Evolutionary conservation across 2,113 vertebrate species (phyloP), one percentile per base, ranked within the genome.

Genomic region (Myiagra hebetior): DNA sequence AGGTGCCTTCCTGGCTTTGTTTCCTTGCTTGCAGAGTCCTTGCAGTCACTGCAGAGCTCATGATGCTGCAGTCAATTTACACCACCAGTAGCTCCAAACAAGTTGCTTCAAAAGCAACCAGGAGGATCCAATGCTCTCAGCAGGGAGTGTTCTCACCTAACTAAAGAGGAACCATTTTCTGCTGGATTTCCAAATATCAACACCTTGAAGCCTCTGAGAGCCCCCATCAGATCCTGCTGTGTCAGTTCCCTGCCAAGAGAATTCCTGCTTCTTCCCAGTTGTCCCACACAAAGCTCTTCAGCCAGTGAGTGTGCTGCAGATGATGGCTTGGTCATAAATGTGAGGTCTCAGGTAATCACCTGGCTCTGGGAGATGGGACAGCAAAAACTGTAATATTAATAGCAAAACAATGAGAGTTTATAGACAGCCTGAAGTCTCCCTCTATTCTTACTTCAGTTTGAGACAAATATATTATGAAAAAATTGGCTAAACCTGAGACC

Each of bases 31-130:
- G 41, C 64, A 70, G 39, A 80, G 44, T 20, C 18, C 46, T 31
- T 20, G 44, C 44, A 47, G 50, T 13, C 42, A 1, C 6, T 41
- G 26, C 62, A 63, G 80, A 75, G 70, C 52, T 70, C 2, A 1
- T 13, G 33, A 21, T 22, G 30, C 86, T 0, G 1, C 55, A 80
- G 57, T 20, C 85, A 62, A 67, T 93, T 95, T 87, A 77, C 73
- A 95, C 69, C 86, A 74, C 7, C 83, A 50, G n/a, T 27, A 35
- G 70, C 65, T 79, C 70, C 85, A 44, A 89, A 62, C 53, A 35
- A 74, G 59, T 20, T 64, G 70, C 89, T 93, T 95, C 94, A 78
- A 89, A 95, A 91, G 60, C 68, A 72, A 21, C n/a, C 56, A n/a
- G 37, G 41, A 89, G 10, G 49, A 88, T 59, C 37, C 63, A 95